phyloP scores from a whole-genome alignment of 2,113 vertebrate genomes.

The Ia io region DNA sequence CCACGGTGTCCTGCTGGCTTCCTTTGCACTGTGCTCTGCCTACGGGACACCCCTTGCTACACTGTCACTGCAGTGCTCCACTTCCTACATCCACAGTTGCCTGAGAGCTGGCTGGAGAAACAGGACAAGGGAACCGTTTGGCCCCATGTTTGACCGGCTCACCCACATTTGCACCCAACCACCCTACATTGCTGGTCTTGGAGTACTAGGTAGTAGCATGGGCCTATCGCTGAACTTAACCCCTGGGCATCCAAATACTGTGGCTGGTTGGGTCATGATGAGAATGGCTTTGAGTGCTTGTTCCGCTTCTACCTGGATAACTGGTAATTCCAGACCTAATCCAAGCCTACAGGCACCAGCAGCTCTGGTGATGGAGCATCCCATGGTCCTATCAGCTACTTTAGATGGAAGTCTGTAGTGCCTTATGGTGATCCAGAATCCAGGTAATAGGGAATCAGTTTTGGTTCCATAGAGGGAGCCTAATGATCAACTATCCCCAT shows the following conservation, averaged over 20 bases:
- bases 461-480: not conserved
- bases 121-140: not conserved
- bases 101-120: not conserved
- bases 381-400: not conserved
- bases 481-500: not conserved
- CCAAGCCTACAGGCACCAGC: fast-evolving
- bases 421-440: not conserved
- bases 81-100: not conserved
- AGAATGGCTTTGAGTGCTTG: not conserved
- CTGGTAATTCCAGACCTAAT: not conserved
- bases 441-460: not conserved
- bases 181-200: not conserved
- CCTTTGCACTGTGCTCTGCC: not conserved
- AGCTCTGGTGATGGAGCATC: not conserved
- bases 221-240: not conserved
- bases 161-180: not conserved
- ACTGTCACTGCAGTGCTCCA: not conserved
- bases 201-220: not conserved
- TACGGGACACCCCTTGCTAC: not conserved
- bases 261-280: not conserved
- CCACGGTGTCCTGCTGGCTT: not conserved
- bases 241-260: not conserved
- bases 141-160: not conserved
- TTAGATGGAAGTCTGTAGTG: not conserved
- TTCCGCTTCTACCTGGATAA: not conserved